These are phyloP conservation scores for Fistularia commersonii DNA, from an alignment of 2,797 vertebrate genomes.

Conservation along the genomic window DNA sequence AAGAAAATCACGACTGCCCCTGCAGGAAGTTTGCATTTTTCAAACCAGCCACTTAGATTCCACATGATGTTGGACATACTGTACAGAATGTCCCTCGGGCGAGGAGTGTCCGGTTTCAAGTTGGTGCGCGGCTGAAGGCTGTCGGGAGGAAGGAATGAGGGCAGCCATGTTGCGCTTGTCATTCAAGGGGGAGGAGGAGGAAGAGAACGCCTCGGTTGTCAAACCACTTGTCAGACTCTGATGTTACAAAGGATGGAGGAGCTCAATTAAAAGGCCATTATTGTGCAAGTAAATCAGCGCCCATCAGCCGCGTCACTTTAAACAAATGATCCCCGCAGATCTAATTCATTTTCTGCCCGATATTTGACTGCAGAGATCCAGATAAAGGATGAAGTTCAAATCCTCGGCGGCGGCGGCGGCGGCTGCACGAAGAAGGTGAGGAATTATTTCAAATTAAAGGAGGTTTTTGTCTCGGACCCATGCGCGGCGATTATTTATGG, in stretches of 20 bases:
- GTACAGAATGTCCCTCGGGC: conserved; percentile 19
- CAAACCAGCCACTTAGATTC: conserved; percentile 27
- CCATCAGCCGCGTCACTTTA: conserved; percentile 85
- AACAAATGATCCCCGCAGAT: conserved; percentile 83
- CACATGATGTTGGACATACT: conserved; percentile 15
- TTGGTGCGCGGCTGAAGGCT: conserved; percentile 26
- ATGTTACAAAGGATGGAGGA: conserved; percentile 83
- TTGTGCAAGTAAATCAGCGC: conserved; percentile 87
- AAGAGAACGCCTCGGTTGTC: conserved; percentile 73
- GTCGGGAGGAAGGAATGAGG: conserved; percentile 14
- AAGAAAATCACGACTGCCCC: conserved; percentile 22
- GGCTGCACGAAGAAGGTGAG: conserved; percentile 10
- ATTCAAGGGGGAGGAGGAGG: conserved; percentile 66
- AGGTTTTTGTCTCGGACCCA: conserved; percentile 26
- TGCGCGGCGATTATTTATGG: conserved; percentile 23
- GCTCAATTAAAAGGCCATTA: conserved; percentile 92
- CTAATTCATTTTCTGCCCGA: conserved; percentile 79
- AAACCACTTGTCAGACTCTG: conserved; percentile 78
- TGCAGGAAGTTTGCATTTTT: conserved; percentile 19
- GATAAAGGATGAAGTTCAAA: conserved; percentile 28
- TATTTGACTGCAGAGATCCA: conserved; percentile 65
- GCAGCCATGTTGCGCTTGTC: conserved; percentile 74
- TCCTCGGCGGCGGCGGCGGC: conserved; percentile 1
- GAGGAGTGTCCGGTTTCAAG: conserved; percentile 39
- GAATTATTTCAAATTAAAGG: conserved; percentile 38